Base-by-base conservation (phyloP, 2,113 vertebrate species). In the Atherinomorus stipes region DNA sequence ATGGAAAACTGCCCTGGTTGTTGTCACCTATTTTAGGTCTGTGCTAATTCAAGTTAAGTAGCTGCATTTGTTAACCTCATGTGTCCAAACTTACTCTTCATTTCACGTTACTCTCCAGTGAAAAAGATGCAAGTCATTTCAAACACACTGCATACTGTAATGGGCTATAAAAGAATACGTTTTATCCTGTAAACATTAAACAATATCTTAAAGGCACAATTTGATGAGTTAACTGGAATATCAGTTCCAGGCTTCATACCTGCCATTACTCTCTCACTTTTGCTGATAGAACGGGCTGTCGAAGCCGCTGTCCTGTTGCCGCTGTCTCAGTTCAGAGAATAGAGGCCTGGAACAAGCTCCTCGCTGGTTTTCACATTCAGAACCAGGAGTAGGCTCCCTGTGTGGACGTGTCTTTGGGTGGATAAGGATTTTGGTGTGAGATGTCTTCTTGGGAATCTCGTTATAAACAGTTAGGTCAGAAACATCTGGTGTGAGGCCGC, bases 251-350 rank as follows among this genome's bases (percentile, higher is more conserved):
- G 11, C 11, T 47, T 71, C 50, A 31, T 16, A 44, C 22, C 44
- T 23, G n/a, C 21, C 16, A 23, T 26, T 45, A 15, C 31, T 62
- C 8, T 13, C 11, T 90, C 62, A 92, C 70, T 90, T 86, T 1
- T 85, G 86, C 52, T 78, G 74, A 42, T 70, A 81, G 62, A 95
- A 83, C 0, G 94, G 93, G 81, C 94, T 96, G 80, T 94, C 93
- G 73, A 96, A 96, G 64, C 91, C 94, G 61, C 94, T 96, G 85
- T 96, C 95, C 88, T 95, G 94, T 28, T 94, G 94, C 44, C 71
- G 73, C 13, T 79, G 81, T 15, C 85, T 86, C 37, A 87, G 42
- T 80, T 93, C 87, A 1, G 91, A 91, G 65, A 93, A 93, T 28
- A 81, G 66, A 59, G 71, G 89, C 56, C 85, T 85, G 21, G 83